phyloP scores from a whole-genome alignment of 2,888 invertebrate species.

The Drosophila rubida region DNA sequence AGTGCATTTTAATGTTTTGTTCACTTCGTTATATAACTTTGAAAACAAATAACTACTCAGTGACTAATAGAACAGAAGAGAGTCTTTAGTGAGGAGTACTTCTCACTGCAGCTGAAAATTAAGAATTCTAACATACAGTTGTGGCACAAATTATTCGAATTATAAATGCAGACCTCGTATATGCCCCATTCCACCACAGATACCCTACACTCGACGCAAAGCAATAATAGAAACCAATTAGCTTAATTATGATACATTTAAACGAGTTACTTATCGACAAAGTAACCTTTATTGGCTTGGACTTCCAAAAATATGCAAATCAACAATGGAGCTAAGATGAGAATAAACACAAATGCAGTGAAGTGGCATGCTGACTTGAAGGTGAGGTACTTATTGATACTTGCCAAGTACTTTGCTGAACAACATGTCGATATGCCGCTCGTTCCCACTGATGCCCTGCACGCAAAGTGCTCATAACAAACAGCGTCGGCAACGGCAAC shows the following conservation, averaged over 20 bases:
- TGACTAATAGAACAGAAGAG: no score
- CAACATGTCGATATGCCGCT: background rate
- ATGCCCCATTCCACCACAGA: background rate
- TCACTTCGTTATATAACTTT: background rate
- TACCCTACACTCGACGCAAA: background rate
- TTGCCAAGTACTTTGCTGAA: background rate
- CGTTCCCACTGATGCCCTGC: slow-evolving; percentile 46
- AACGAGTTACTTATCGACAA: background rate
- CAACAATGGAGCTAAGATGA: background rate
- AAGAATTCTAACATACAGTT: background rate
- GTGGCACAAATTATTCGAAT: background rate
- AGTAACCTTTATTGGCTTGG: background rate
- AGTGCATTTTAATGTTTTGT: background rate
- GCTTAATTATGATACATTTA: background rate
- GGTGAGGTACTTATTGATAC: background rate
- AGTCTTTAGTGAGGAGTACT: no score
- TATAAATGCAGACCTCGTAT: background rate
- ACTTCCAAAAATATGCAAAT: background rate
- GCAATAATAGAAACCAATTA: background rate
- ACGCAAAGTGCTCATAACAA: slow-evolving; percentile 46
- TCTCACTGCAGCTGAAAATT: background rate
- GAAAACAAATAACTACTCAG: no score
- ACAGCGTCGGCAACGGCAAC: slow-evolving; percentile 11
- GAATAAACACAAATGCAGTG: no score
- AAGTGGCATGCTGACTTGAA: background rate